Conservation (phyloP, 1,140 invertebrate genomes). For the Telenomus remus region DNA sequence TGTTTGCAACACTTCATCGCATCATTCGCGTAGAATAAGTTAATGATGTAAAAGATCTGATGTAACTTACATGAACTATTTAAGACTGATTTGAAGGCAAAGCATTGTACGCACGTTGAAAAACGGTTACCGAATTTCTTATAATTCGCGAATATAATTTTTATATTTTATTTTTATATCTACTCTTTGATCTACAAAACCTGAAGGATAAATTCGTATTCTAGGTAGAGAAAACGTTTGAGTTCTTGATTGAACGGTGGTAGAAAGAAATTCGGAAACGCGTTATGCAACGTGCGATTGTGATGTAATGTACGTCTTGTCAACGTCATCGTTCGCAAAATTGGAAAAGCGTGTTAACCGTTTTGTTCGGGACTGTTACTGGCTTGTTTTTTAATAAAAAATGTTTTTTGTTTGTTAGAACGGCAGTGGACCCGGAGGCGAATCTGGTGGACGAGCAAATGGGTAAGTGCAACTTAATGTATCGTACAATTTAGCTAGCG, state of each 20-base stretch:
- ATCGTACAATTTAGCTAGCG: background rate
- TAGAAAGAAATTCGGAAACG: background rate
- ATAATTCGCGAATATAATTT: too few species aligned
- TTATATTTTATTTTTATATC: too few species aligned
- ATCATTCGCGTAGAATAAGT: conserved; percentile 19
- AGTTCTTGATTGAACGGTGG: too few species aligned
- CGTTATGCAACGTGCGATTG: conserved; percentile 39
- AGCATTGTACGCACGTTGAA: conserved; percentile 65
- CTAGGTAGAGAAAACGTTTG: too few species aligned
- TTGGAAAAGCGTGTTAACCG: conserved; percentile 64
- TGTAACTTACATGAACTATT: conserved; percentile 27
- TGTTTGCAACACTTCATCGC: conserved; percentile 26
- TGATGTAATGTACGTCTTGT: conserved; percentile 57
- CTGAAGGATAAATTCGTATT: too few species aligned
- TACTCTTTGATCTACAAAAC: too few species aligned
- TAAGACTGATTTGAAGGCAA: conserved; percentile 61
- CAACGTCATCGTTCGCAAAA: conserved; percentile 64
- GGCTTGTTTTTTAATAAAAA: conserved; percentile 74
- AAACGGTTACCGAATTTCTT: conserved; percentile 20
- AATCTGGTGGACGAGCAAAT: conserved; percentile 84
- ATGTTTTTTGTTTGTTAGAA: conserved; percentile 86
- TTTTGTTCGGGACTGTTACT: conserved; percentile 71
- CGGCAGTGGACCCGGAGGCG: conserved; percentile 83
- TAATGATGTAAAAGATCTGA: too few species aligned
- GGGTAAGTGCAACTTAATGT: conserved; percentile 77